Evolutionary conservation across 2,113 vertebrate species (phyloP).

Genomic region (Hippocampus zosterae): DNA sequence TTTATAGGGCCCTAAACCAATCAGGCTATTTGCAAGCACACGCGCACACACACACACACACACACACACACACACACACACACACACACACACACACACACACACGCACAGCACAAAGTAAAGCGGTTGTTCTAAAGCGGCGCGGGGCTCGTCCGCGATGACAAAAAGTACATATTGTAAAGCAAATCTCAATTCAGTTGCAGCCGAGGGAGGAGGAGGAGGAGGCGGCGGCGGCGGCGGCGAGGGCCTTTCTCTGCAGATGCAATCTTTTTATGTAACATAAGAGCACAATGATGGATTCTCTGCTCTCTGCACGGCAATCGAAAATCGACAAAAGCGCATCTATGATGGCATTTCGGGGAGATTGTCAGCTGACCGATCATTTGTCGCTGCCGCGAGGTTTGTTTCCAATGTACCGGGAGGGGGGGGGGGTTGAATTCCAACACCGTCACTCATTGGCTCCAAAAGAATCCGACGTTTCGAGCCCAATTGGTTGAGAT

Average conservation of each 20-base stretch:
- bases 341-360: background rate
- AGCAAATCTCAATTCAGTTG: slow-evolving; percentile 26
- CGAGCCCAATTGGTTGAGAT: background rate
- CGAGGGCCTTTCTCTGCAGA: slow-evolving; percentile 3
- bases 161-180: slow-evolving; percentile 31
- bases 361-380: background rate
- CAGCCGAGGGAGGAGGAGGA: background rate
- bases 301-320: background rate
- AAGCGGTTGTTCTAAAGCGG: slow-evolving; percentile 37
- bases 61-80: background rate
- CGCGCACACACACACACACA: background rate
- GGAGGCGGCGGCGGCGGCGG: no score
- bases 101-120: slow-evolving; percentile 7
- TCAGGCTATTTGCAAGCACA: slow-evolving; percentile 22
- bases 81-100: background rate
- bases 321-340: background rate
- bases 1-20: slow-evolving; percentile 61
- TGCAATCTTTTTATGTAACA: slow-evolving; percentile 7
- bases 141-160: slow-evolving; percentile 27
- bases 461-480: background rate
- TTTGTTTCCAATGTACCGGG: slow-evolving; percentile 1
- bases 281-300: slow-evolving; percentile 6
- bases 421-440: background rate
- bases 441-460: background rate
- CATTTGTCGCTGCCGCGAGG: background rate